Evolutionary conservation across 2,888 invertebrate genomes (phyloP).

Genomic region (Polydrusus cervinus): DNA sequence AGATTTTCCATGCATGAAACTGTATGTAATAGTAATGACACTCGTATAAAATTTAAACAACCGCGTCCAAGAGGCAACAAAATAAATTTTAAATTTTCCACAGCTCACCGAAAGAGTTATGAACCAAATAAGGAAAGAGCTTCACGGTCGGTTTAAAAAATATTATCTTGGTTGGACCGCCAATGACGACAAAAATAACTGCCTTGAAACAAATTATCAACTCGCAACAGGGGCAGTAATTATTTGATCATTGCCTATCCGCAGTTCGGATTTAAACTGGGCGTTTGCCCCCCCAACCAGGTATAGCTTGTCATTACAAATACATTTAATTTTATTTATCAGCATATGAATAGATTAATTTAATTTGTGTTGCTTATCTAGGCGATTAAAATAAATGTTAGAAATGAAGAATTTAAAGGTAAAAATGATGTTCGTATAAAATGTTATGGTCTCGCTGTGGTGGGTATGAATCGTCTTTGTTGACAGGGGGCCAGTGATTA

Average conservation of each 20-base stretch:
- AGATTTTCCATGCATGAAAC: neutral
- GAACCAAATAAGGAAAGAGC: constrained; percentile 28
- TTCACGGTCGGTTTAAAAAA: constrained; percentile 3
- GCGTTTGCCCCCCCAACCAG: constrained; percentile 49
- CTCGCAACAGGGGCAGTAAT: constrained; percentile 59
- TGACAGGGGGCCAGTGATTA: constrained; percentile 23
- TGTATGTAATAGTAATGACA: constrained; percentile 8
- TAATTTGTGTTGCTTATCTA: constrained; percentile 17
- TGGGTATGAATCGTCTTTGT: constrained; percentile 6
- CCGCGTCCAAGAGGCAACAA: constrained; percentile 16
- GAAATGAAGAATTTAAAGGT: constrained; percentile 11
- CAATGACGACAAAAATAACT: constrained; percentile 18
- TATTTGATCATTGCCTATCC: constrained; percentile 60
- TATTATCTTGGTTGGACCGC: neutral
- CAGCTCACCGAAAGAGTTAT: constrained; percentile 29
- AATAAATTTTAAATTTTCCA: constrained; percentile 40
- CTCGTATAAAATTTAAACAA: constrained; percentile 15
- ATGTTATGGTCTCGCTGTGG: constrained; percentile 14
- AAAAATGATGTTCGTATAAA: constrained; percentile 16
- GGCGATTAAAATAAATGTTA: constrained; percentile 1
- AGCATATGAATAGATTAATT: neutral
- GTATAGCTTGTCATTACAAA: constrained; percentile 47
- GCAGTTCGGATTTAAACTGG: constrained; percentile 59
- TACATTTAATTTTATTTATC: no score
- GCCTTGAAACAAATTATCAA: constrained; percentile 56